Conservation (phyloP, 92 coral and sea anemone species). For the Palythoa heliodiscus region DNA sequence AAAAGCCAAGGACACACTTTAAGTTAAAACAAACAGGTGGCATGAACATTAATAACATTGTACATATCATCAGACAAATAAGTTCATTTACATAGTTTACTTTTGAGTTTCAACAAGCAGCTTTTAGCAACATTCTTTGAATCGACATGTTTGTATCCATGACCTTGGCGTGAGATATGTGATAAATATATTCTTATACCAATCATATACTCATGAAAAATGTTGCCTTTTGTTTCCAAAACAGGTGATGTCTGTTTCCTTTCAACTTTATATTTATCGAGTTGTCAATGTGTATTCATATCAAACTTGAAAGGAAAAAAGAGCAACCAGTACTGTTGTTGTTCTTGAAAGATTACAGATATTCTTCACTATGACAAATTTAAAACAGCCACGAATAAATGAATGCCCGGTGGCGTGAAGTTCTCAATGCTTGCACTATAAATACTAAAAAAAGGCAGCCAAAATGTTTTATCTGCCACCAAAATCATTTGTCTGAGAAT, state of each 20-base stretch:
- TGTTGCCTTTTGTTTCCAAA: background rate
- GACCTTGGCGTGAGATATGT: background rate
- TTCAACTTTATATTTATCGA: background rate
- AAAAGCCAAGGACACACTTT: background rate
- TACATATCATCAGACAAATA: background rate
- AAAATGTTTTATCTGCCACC: conserved; percentile 17
- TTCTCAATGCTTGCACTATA: background rate
- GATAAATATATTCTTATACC: background rate
- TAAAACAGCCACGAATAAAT: conserved; percentile 5
- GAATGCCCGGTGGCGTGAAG: background rate
- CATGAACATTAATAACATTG: background rate
- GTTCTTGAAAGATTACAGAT: background rate
- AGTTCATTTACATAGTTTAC: background rate
- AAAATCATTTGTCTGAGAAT: conserved; percentile 23
- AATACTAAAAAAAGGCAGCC: background rate
- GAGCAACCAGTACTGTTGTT: background rate
- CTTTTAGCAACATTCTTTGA: background rate
- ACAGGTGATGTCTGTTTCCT: conserved; percentile 12
- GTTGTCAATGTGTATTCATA: conserved; percentile 1
- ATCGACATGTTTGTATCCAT: background rate
- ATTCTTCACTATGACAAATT: conserved; percentile 1
- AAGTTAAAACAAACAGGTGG: background rate
- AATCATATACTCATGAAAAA: background rate
- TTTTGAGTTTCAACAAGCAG: background rate
- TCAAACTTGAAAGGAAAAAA: background rate